phyloP scores from a whole-genome alignment of 2,113 vertebrate genomes.

The Ivindomyrus marchei region DNA sequence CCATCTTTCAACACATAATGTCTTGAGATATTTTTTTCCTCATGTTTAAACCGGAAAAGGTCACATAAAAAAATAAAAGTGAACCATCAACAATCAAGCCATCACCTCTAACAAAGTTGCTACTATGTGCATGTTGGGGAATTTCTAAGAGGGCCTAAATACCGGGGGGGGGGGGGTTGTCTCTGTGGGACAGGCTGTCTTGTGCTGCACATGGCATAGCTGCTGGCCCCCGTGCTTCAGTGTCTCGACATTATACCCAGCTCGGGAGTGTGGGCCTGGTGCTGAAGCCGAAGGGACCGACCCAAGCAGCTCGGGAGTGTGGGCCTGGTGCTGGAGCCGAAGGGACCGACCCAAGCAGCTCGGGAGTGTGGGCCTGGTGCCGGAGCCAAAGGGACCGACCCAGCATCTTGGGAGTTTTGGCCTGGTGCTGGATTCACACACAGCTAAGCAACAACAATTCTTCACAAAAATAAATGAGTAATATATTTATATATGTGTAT shows the following conservation, averaged over 20 bases:
- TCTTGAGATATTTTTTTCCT: not conserved
- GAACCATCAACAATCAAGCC: not conserved
- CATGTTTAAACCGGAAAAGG: not conserved
- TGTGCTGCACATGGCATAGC: not conserved
- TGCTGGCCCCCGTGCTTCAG: not conserved
- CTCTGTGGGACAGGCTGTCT: not conserved
- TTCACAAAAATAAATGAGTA: conserved; percentile 13
- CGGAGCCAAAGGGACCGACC: not conserved
- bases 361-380: not conserved
- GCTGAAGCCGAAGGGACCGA: not conserved
- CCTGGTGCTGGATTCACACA: not conserved
- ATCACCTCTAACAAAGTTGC: not conserved
- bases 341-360: not conserved
- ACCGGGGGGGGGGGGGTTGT: not conserved
- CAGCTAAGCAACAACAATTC: not conserved
- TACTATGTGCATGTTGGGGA: not conserved
- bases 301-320: not conserved
- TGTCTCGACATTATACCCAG: not conserved
- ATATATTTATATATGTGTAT: conserved; percentile 17
- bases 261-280: not conserved
- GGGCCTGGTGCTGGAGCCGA: not conserved
- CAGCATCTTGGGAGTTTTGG: not conserved
- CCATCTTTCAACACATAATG: not conserved
- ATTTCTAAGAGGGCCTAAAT: not conserved
- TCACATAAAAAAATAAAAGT: not conserved